These are phyloP conservation scores for Tadarida brasiliensis DNA, from an alignment of 2,797 vertebrate species.

Conservation along the genomic window DNA sequence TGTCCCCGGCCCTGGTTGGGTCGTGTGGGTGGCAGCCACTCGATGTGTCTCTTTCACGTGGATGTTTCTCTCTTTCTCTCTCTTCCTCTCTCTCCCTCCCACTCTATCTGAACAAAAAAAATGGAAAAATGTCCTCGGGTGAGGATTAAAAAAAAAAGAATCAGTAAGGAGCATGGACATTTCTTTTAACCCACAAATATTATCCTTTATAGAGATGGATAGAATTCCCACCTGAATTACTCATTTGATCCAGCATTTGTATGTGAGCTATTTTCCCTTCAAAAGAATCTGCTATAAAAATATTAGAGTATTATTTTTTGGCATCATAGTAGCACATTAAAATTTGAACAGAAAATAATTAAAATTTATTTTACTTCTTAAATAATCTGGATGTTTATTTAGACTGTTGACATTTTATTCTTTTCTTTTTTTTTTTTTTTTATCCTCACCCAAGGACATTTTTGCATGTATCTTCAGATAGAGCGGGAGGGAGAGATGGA, in stretches of 20 bases:
- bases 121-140: too few species aligned
- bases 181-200: neutral
- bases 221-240: neutral
- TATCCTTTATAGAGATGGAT: conserved; percentile 18
- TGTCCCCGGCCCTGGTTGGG: too few species aligned
- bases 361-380: conserved; percentile 18
- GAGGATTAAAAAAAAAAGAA: neutral
- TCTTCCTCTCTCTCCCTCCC: too few species aligned
- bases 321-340: neutral
- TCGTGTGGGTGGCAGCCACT: too few species aligned
- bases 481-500: too few species aligned
- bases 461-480: too few species aligned
- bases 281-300: conserved; percentile 36
- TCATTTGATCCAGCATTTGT: neutral
- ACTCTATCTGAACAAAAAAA: too few species aligned
- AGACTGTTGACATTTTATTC: neutral
- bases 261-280: conserved; percentile 47
- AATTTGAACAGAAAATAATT: conserved; percentile 54
- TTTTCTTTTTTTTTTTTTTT: too few species aligned
- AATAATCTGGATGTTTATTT: conserved; percentile 16
- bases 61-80: too few species aligned
- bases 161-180: neutral
- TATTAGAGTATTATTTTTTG: conserved; percentile 7
- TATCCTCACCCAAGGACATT: too few species aligned
- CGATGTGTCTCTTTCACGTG: too few species aligned